Conservation (phyloP, 2,113 vertebrate genomes). For the Xerus inauris region DNA sequence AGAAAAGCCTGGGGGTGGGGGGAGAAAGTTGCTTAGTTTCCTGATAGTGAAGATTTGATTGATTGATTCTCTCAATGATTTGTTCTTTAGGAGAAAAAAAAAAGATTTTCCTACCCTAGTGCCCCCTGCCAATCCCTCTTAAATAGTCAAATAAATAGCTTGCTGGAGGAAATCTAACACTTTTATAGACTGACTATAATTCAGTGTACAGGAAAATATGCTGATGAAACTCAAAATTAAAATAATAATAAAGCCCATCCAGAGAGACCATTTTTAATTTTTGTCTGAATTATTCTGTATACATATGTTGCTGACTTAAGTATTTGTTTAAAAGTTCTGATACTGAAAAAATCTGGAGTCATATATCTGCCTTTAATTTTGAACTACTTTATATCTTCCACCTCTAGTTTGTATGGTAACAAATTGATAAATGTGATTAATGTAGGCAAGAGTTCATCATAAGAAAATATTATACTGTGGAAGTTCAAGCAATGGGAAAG, state of each 20-base stretch:
- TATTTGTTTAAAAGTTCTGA: slow-evolving; percentile 56
- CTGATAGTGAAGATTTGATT: slow-evolving; percentile 58
- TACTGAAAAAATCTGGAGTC: neutral
- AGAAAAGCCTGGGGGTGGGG: neutral
- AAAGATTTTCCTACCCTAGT: neutral
- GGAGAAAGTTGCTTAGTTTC: neutral
- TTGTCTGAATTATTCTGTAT: slow-evolving; percentile 57
- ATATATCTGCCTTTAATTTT: slow-evolving; percentile 1
- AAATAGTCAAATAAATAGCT: slow-evolving; percentile 56
- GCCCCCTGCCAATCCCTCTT: neutral
- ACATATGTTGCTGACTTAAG: slow-evolving; percentile 18
- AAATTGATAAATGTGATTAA: neutral
- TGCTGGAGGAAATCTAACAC: slow-evolving; percentile 52
- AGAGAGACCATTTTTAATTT: slow-evolving; percentile 63
- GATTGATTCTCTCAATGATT: slow-evolving; percentile 65
- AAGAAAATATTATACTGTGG: neutral
- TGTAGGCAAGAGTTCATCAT: neutral
- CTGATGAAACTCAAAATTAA: slow-evolving; percentile 73
- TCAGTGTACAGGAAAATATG: slow-evolving; percentile 54
- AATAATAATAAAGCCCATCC: slow-evolving; percentile 50
- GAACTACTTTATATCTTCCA: neutral
- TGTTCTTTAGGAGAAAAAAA: slow-evolving; percentile 1
- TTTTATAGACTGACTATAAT: slow-evolving; percentile 69
- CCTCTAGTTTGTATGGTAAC: slow-evolving; percentile 1
- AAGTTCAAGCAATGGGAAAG: neutral